Evolutionary conservation across 2,113 vertebrate genomes (phyloP), one percentile per base, ranked within the genome.

Genomic region (Myocastor coypus): DNA sequence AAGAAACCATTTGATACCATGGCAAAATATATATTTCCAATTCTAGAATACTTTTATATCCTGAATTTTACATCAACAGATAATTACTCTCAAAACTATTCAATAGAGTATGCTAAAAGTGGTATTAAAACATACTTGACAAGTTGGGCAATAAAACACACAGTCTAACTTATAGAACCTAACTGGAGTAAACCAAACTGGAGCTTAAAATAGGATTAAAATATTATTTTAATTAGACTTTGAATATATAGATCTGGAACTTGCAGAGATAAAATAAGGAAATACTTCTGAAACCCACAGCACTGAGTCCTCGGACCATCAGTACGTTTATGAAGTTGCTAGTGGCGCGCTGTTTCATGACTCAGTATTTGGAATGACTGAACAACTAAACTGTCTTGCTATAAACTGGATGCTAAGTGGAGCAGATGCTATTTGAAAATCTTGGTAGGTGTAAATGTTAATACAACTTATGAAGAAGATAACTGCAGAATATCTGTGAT

Each of bases 31-130:
- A 80, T 10, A 57, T 42, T 81, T 19, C 20, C 28, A 81, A 68
- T 59, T 95, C 81, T 55, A 78, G 37, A 85, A 82, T 73, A 82
- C 46, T 52, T 96, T 94, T 94, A 96, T 78, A 78, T 40, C 75
- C 40, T 3, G 0, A 80, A 17, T 37, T 11, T 59, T 96, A 57
- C 6, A 13, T 93, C 77, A 75, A 20, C 10, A 28, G 5, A 80
- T 26, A 4, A n/a, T 97, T 89, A 83, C 5, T 37, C 63, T 52
- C 46, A 81, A 84, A 94, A 66, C 3, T 59, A 82, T 26, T 83
- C 40, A 80, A 83, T 32, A 95, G n/a, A 75, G 66, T 42, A 64
- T 50, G 4, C 28, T 95, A 85, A 89, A 89, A 37, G 40, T 66
- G 13, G 83, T 57, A 24, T 17, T 83, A 59, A 0, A n/a, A n/a